Conservation (phyloP, 1,140 invertebrate genomes). For the Conus ventricosus region DNA sequence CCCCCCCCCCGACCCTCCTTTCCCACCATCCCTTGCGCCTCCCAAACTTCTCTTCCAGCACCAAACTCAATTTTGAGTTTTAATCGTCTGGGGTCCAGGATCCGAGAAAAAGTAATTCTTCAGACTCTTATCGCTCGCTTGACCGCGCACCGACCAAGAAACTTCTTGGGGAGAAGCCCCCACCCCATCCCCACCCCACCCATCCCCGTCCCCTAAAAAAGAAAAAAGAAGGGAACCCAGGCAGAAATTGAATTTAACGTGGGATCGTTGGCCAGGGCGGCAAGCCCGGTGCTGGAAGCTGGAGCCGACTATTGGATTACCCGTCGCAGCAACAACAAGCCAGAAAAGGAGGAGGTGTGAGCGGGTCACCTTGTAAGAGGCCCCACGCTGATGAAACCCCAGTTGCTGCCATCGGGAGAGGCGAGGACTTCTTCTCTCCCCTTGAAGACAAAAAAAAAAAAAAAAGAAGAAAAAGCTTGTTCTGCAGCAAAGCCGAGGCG, state of each 20-base stretch:
- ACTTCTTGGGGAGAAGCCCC: conserved; percentile 22
- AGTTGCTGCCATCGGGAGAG: conserved; percentile 9
- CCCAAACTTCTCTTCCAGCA: neutral
- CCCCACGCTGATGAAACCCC: conserved; percentile 31
- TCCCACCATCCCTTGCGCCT: too few species aligned
- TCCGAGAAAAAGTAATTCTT: conserved; percentile 34
- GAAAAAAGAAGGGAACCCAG: neutral
- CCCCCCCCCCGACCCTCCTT: neutral
- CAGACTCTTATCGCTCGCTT: conserved; percentile 17
- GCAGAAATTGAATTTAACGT: conserved; percentile 24
- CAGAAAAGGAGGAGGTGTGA: neutral
- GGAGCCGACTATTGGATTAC: conserved; percentile 34
- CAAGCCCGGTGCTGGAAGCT: neutral
- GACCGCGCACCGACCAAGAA: conserved; percentile 10
- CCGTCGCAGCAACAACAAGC: conserved; percentile 32
- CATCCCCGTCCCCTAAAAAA: neutral
- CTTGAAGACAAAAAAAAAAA: too few species aligned
- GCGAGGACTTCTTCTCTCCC: neutral
- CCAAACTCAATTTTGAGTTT: conserved; percentile 45
- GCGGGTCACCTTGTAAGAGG: neutral
- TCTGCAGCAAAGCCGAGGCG: neutral
- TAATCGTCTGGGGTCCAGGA: conserved; percentile 36
- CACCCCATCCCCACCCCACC: neutral
- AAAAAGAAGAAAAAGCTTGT: neutral
- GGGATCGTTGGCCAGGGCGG: conserved; percentile 13